Evolutionary conservation across 2,113 vertebrate genomes (phyloP).

Genomic region (Pungitius pungitius): DNA sequence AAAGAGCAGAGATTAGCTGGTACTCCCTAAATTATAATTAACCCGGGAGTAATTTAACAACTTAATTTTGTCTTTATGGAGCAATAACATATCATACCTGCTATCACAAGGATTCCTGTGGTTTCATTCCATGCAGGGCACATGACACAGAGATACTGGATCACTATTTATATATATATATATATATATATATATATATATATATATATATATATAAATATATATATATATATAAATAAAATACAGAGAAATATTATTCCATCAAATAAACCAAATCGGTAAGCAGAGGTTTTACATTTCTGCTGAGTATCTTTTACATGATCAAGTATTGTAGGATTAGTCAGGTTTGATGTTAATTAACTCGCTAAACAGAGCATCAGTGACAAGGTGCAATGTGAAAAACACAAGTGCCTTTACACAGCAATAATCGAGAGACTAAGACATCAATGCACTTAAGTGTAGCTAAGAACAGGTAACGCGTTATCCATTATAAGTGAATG

Average conservation of each 20-base stretch:
- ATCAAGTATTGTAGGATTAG: slow-evolving; percentile 69
- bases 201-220: slow-evolving; percentile 2
- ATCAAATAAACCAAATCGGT: slow-evolving; percentile 29
- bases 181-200: not conserved
- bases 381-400: slow-evolving; percentile 36
- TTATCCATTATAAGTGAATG: slow-evolving; percentile 41
- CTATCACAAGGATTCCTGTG: slow-evolving; percentile 19
- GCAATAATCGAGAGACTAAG: slow-evolving; percentile 46
- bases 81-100: slow-evolving; percentile 37
- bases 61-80: slow-evolving; percentile 1
- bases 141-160: slow-evolving; percentile 27
- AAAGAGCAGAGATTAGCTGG: slow-evolving; percentile 52
- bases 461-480: slow-evolving; percentile 43
- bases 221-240: slow-evolving; percentile 14
- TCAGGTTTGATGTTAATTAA: slow-evolving; percentile 37
- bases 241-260: slow-evolving; percentile 37
- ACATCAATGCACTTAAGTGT: slow-evolving; percentile 55
- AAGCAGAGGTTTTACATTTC: slow-evolving; percentile 34
- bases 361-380: slow-evolving; percentile 39
- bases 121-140: slow-evolving; percentile 43
- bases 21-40: slow-evolving; percentile 23
- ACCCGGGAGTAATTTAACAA: slow-evolving; percentile 20
- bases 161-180: not conserved
- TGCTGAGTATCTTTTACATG: slow-evolving; percentile 16
- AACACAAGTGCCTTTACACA: slow-evolving; percentile 63